phyloP scores from a whole-genome alignment of 2,888 invertebrate species.

The Galerucella nymphaeae region DNA sequence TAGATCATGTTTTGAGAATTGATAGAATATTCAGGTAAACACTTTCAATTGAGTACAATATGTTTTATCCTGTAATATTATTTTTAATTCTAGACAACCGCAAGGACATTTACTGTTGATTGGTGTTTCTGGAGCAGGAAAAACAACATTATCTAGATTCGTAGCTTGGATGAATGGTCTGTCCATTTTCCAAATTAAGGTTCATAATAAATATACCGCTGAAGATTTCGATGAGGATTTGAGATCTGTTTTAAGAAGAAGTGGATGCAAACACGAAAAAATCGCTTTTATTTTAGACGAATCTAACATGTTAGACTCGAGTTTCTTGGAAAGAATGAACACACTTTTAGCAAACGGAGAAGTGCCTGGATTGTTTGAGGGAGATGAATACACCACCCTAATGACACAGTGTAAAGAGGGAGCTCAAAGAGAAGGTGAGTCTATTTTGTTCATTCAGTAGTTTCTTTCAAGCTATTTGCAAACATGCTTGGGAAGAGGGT shows the following conservation, averaged over 20 bases:
- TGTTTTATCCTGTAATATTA: neutral
- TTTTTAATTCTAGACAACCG: slow-evolving; percentile 86
- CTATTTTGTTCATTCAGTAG: neutral
- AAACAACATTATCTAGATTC: slow-evolving; percentile 98
- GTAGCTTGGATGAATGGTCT: slow-evolving; percentile 99
- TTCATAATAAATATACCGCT: slow-evolving; percentile 98
- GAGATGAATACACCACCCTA: slow-evolving; percentile 97
- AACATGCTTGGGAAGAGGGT: no score
- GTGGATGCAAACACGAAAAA: slow-evolving; percentile 96
- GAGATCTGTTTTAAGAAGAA: slow-evolving; percentile 85
- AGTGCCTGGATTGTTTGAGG: slow-evolving; percentile 93
- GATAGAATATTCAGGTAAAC: slow-evolving; percentile 95
- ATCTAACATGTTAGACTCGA: slow-evolving; percentile 97
- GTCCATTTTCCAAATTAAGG: slow-evolving; percentile 98
- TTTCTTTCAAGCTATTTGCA: no score
- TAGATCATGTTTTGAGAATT: slow-evolving; percentile 98
- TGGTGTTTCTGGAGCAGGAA: slow-evolving; percentile 98
- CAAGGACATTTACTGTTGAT: slow-evolving; percentile 98
- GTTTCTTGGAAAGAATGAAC: slow-evolving; percentile 99
- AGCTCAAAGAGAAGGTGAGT: slow-evolving; percentile 87
- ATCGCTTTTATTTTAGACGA: slow-evolving; percentile 99
- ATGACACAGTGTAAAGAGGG: slow-evolving; percentile 99
- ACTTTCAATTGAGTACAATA: neutral
- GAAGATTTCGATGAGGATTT: slow-evolving; percentile 99
- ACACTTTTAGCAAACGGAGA: slow-evolving; percentile 98